Conservation (phyloP, 2,888 invertebrate species). For the Drosophila neoperkinsi region DNA sequence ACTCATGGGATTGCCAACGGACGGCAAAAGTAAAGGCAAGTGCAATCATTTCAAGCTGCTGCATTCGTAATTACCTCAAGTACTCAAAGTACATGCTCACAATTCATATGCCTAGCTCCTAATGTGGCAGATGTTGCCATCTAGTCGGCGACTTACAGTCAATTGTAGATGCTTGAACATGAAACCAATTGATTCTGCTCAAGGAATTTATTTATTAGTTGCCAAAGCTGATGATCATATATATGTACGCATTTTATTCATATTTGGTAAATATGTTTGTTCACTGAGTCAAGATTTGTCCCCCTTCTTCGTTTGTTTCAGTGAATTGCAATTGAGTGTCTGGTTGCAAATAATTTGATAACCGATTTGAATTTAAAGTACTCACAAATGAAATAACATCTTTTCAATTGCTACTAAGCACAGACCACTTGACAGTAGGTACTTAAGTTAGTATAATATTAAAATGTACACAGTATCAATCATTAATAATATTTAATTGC, state of each 20-base stretch:
- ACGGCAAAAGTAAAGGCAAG: constrained; percentile 53
- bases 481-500: not conserved
- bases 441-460: not conserved
- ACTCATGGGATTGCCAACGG: constrained; percentile 20
- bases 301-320: not conserved
- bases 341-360: constrained; percentile 9
- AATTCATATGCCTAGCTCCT: constrained; percentile 44
- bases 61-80: constrained; percentile 61
- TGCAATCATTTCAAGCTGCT: constrained; percentile 74
- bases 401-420: not conserved
- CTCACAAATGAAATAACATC: not conserved
- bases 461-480: not conserved
- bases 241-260: not conserved
- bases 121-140: constrained; percentile 56
- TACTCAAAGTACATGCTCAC: constrained; percentile 38
- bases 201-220: constrained; percentile 3
- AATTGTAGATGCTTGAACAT: constrained; percentile 8
- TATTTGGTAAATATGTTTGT: not conserved
- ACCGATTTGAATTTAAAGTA: not conserved
- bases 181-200: constrained; percentile 10
- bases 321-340: constrained; percentile 23
- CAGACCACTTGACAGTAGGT: not conserved
- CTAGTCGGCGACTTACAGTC: constrained; percentile 12
- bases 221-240: not conserved
- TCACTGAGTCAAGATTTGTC: not conserved